These are phyloP conservation scores for Caretta caretta DNA, from an alignment of 2,113 vertebrate genomes.

Conservation along the genomic window DNA sequence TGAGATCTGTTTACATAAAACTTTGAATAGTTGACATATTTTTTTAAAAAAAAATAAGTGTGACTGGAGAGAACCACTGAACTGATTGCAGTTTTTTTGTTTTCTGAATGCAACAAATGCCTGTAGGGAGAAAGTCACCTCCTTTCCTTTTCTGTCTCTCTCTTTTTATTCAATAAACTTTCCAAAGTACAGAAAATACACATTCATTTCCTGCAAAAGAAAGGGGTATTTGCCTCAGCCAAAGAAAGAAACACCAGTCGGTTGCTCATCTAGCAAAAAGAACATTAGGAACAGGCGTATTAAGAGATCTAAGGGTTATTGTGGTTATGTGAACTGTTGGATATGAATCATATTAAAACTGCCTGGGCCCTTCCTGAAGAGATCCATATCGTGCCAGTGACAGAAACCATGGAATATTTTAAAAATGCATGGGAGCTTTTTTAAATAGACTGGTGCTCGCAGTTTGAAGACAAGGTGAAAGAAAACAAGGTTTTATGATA, in stretches of 20 bases:
- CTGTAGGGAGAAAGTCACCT: constrained; percentile 58
- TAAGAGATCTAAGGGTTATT: constrained; percentile 75
- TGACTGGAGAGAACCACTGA: constrained; percentile 28
- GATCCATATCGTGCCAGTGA: constrained; percentile 54
- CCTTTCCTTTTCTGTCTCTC: not conserved
- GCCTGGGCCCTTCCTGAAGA: constrained; percentile 63
- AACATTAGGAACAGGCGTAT: constrained; percentile 70
- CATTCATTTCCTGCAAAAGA: constrained; percentile 67
- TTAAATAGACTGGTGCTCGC: not conserved
- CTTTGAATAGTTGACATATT: constrained; percentile 57
- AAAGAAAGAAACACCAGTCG: constrained; percentile 74
- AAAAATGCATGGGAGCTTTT: constrained; percentile 38
- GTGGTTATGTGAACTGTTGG: constrained; percentile 60
- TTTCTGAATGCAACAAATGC: constrained; percentile 60
- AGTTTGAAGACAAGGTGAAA: constrained; percentile 40
- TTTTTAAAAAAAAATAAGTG: constrained; percentile 48
- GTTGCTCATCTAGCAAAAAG: constrained; percentile 66
- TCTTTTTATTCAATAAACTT: constrained; percentile 47
- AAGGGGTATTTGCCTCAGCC: constrained; percentile 58
- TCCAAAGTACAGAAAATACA: constrained; percentile 70
- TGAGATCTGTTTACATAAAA: constrained; percentile 58
- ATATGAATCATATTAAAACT: constrained; percentile 73
- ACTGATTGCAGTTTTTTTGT: constrained; percentile 59
- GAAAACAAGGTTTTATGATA: constrained; percentile 35
- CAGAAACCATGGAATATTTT: constrained; percentile 64